Conservation (phyloP, 2,888 invertebrate genomes). For the Lacanobia oleracea region DNA sequence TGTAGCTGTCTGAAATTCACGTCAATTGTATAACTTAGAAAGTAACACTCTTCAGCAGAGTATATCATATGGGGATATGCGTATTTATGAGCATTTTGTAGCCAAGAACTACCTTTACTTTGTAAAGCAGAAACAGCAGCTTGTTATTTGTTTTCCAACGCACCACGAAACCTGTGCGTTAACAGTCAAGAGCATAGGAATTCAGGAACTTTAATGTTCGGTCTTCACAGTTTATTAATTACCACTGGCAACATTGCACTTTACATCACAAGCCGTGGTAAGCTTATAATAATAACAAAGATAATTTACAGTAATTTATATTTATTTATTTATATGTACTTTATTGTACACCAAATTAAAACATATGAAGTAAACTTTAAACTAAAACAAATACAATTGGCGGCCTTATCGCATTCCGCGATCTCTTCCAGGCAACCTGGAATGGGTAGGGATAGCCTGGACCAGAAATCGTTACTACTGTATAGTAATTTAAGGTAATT, state of each 20-base stretch:
- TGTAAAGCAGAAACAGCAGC: background rate
- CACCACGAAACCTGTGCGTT: background rate
- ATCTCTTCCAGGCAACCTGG: too few species aligned
- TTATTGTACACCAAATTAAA: too few species aligned
- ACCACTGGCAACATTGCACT: background rate
- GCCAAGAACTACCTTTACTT: background rate
- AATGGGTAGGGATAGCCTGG: too few species aligned
- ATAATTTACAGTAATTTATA: too few species aligned
- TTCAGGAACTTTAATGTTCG: background rate
- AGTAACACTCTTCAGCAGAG: background rate
- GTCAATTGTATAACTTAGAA: background rate
- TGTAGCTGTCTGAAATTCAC: background rate
- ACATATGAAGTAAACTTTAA: too few species aligned
- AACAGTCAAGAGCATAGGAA: background rate
- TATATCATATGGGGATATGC: background rate
- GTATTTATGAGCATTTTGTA: background rate
- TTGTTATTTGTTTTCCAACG: background rate
- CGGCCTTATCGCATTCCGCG: too few species aligned
- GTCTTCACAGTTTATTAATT: slow-evolving; percentile 6
- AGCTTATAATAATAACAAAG: too few species aligned
- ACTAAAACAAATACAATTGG: too few species aligned
- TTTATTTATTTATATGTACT: too few species aligned
- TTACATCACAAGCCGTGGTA: background rate
- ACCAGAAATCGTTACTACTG: too few species aligned
- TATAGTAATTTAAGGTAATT: too few species aligned